phyloP scores from a whole-genome alignment of 2,797 vertebrate species.

The Monodelphis domestica region DNA sequence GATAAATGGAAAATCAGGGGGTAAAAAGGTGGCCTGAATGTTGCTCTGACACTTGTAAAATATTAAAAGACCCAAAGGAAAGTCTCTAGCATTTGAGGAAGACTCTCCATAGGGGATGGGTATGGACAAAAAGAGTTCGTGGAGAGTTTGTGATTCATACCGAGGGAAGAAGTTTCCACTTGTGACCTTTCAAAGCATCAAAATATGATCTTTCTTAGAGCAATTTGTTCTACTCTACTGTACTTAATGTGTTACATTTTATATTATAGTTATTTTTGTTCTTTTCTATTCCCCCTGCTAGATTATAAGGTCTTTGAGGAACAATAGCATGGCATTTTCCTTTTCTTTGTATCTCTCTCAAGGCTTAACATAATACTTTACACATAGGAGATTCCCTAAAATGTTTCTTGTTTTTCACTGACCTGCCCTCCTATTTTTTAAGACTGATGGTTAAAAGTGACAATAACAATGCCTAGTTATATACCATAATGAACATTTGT shows the following conservation, averaged over 20 bases:
- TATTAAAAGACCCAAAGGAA: background rate
- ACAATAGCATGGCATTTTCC: background rate
- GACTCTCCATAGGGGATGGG: background rate
- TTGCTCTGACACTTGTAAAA: background rate
- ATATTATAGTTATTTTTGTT: background rate
- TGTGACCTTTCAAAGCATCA: background rate
- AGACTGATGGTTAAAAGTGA: background rate
- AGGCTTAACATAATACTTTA: background rate
- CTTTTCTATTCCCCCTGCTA: background rate
- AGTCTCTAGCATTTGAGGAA: background rate
- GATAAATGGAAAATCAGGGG: background rate
- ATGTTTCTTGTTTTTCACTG: background rate
- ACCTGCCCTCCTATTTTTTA: background rate
- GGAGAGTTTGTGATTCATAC: background rate
- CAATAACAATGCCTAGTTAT: background rate
- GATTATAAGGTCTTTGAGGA: background rate
- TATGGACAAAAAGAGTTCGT: background rate
- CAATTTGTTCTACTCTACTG: background rate
- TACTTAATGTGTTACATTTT: background rate
- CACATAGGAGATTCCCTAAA: background rate
- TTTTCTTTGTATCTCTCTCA: background rate
- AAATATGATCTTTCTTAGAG: background rate
- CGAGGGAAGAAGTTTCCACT: background rate
- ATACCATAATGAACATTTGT: background rate
- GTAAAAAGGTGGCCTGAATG: background rate